Conservation (phyloP, 2,797 vertebrate species). For the Kryptolebias ocellatus region DNA sequence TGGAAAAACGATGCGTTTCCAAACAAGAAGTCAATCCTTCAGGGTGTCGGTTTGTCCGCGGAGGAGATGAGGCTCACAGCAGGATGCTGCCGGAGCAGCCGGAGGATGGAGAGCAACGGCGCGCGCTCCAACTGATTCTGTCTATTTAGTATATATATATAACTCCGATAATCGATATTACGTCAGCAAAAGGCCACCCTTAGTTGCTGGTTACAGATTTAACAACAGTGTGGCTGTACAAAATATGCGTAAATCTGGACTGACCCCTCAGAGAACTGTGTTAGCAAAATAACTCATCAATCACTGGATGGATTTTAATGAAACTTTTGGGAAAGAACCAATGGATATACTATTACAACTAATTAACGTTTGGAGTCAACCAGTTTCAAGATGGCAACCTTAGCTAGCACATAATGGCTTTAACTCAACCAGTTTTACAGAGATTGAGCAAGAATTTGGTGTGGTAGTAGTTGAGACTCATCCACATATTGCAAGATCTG, state of each 20-base stretch:
- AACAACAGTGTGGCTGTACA: not conserved
- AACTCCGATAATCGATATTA: constrained; percentile 64
- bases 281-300: too few species aligned
- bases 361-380: too few species aligned
- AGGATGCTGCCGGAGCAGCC: constrained; percentile 27
- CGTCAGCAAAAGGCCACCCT: constrained; percentile 54
- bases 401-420: too few species aligned
- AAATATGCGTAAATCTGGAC: not conserved
- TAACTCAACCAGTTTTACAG: too few species aligned
- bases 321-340: too few species aligned
- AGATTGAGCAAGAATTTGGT: too few species aligned
- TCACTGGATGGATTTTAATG: too few species aligned
- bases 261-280: not conserved
- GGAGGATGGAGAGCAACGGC: constrained; percentile 42
- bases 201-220: constrained; percentile 32
- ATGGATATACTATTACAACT: too few species aligned
- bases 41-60: constrained; percentile 20
- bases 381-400: too few species aligned
- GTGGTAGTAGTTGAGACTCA: too few species aligned
- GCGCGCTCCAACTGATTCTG: constrained; percentile 54
- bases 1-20: constrained; percentile 1
- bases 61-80: constrained; percentile 42
- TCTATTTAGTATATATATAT: constrained; percentile 44
- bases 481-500: too few species aligned
- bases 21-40: constrained; percentile 29